Evolutionary conservation across 2,888 invertebrate species (phyloP), one percentile per base, ranked within the genome.

Genomic region (Chirona hameri): DNA sequence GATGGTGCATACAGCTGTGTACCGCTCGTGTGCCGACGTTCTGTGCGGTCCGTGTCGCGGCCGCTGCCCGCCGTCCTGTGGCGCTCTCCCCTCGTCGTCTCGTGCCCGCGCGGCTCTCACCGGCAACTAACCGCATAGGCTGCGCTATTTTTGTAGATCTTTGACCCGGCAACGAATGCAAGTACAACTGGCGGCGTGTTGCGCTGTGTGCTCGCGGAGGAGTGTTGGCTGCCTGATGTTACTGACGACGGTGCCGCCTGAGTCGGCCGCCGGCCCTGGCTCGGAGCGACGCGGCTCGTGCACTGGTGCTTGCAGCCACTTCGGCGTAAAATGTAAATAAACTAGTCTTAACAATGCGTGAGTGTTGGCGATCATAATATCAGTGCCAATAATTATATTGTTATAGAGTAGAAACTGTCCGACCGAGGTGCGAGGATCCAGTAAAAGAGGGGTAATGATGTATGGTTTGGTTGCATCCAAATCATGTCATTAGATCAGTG

Each of bases 91-190:
- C 10, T 27, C 65, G 24, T 65, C 65, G n/a, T n/a, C 60, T 24
- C 60, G 60, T 60, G 65, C 27, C 65, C 65, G 57, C 57, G 57
- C 57, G 18, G 24, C 24, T 21, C 65, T 65, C 65, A 12, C 27
- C 31, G 15, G 72, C 31, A 27, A 31, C 72, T 72, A 72, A 72
- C 72, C 18, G 72, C 69, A 31, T 18, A 12, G 72, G 14, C 72
- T 27, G 72, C 72, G 72, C 72, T 72, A 72, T 72, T 72, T 72
- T 72, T 72, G 72, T 72, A 72, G 72, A 72, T 72, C 72, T 72
- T 72, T 72, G 72, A 72, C 31, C 69, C 72, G 72, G 72, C 29
- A 31, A 72, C 72, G 72, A 72, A 72, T 29, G 72, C 72, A 72
- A 72, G 72, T 72, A 72, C 72, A 72, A 72, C 31, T 72, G 72